Base-by-base conservation (phyloP, 1,140 invertebrate genomes). In the Trichonephila inaurata region DNA sequence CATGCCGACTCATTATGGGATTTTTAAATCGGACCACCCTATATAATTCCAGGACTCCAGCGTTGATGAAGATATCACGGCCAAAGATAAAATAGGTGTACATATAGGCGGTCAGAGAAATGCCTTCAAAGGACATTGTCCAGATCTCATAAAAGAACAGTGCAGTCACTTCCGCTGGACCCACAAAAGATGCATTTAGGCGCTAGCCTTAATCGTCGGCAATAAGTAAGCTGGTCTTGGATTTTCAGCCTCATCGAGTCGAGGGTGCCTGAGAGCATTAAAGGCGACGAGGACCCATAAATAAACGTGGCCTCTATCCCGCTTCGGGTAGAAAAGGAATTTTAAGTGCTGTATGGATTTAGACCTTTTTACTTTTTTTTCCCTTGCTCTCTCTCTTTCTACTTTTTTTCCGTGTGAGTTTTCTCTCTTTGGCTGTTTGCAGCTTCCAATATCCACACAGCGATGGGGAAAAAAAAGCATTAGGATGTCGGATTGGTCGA, bases 1-100 rank as follows among this genome's bases (percentile, higher is more conserved):
- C 62, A 18, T n/a, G 18, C 86, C 86, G 86, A 88, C 86, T 88
- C 86, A 88, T 88, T 88, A 66, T 85, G 14, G 83, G 83, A 85
- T 85, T 40, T 87, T 19, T 40, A 64, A 18, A 58, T 21, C 19
- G 61, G 86, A 88, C 86, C 86, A 88, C 86, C 86, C 86, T n/a
- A 85, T 85, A 58, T 85, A 28, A 88, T 40, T 19, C 28, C 28
- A 18, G 72, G 18, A 77, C 86, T 88, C 86, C 86, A 64, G 64
- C 86, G 61, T 58, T 64, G 86, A 64, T 40, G 33, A 62, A 40
- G 16, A 88, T 21, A 64, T 21, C 44, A 60, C 44, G 19, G 8
- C 81, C 19, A 14, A 40, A 51, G 72, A 77, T 77, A 77, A 33
- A 19, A 40, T 19, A 77, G 72, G 72, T 40, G 83, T 85, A 14